Evolutionary conservation across 2,113 vertebrate species (phyloP).

Genomic region (Mixornis gularis): DNA sequence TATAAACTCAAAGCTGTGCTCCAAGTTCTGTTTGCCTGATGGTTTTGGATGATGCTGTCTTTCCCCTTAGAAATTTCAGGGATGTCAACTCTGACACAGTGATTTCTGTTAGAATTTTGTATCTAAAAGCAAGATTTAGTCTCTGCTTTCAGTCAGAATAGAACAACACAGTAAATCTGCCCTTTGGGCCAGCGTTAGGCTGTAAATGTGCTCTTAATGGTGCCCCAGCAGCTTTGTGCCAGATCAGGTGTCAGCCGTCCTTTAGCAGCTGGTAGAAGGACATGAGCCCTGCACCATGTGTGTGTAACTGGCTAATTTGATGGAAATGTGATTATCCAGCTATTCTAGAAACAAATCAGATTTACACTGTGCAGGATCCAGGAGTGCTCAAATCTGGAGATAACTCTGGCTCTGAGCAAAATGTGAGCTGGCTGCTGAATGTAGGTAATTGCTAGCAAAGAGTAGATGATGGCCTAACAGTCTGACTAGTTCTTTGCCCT

Average conservation of each 20-base stretch:
- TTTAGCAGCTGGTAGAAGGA: not conserved
- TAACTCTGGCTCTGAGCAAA: not conserved
- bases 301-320: not conserved
- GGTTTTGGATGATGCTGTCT: not conserved
- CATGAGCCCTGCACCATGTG: not conserved
- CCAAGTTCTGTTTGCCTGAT: accelerated
- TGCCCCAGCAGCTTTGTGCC: not conserved
- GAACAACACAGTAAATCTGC: not conserved
- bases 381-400: not conserved
- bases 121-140: not conserved
- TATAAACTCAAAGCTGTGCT: not conserved
- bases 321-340: not conserved
- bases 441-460: not conserved
- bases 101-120: not conserved
- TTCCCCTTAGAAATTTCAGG: not conserved
- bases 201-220: not conserved
- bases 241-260: not conserved
- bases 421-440: not conserved
- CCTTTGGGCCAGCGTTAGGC: not conserved
- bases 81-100: not conserved
- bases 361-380: not conserved
- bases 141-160: not conserved
- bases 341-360: not conserved
- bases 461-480: not conserved
- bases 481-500: not conserved